Evolutionary conservation across 1,140 invertebrate genomes (phyloP).

Genomic region (Drosophila suzukii): DNA sequence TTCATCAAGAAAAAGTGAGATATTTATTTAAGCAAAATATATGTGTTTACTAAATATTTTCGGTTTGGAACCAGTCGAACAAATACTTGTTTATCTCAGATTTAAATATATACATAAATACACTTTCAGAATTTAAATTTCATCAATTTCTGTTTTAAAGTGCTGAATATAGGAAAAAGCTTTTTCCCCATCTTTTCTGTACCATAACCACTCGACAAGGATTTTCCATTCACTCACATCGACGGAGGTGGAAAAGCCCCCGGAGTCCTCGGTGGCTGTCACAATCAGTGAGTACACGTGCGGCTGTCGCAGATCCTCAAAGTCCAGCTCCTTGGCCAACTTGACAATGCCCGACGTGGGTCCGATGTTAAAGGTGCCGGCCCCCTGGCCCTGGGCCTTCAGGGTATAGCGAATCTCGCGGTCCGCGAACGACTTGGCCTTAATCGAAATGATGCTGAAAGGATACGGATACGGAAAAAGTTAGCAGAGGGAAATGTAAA

Average conservation of each 20-base stretch:
- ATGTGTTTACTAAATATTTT: background rate
- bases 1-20: too few species aligned
- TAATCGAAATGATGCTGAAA: slow-evolving; percentile 94
- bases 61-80: background rate
- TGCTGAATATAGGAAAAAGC: background rate
- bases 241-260: slow-evolving; percentile 97
- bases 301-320: slow-evolving; percentile 96
- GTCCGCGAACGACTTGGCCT: slow-evolving; percentile 98
- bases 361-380: slow-evolving; percentile 97
- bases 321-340: slow-evolving; percentile 96
- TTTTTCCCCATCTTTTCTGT: background rate
- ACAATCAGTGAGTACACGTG: slow-evolving; percentile 96
- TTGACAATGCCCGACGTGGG: slow-evolving; percentile 97
- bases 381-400: slow-evolving; percentile 96
- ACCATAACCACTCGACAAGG: background rate
- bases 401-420: slow-evolving; percentile 96
- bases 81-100: too few species aligned
- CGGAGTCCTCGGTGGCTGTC: slow-evolving; percentile 97
- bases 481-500: slow-evolving; percentile 50
- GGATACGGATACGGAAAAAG: slow-evolving; percentile 5
- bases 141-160: background rate
- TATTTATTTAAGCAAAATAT: background rate
- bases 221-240: slow-evolving; percentile 88
- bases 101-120: too few species aligned
- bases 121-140: too few species aligned